phyloP scores from a whole-genome alignment of 1,140 invertebrate genomes.

The Hesperophylax magnus region DNA sequence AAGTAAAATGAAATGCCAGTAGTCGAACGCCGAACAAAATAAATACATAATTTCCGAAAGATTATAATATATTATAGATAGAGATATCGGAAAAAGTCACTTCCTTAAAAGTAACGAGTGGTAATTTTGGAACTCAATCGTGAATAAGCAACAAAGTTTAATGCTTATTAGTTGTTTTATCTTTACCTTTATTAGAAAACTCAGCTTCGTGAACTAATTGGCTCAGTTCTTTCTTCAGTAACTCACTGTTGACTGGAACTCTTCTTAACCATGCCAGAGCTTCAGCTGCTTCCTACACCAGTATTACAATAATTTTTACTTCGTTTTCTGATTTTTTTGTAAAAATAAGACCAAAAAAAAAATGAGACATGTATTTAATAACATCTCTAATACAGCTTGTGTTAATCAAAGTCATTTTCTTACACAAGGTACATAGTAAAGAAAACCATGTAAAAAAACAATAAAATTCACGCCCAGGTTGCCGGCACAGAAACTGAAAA shows the following conservation, averaged over 20 bases:
- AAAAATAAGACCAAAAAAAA: neutral
- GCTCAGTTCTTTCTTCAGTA: slow-evolving; percentile 26
- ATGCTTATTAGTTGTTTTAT: neutral
- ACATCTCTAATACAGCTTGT: no score
- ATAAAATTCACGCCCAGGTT: no score
- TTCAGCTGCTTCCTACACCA: slow-evolving; percentile 46
- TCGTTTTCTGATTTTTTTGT: neutral
- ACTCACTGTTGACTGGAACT: slow-evolving; percentile 11
- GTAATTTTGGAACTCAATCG: neutral
- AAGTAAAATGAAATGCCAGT: neutral
- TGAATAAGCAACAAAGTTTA: neutral
- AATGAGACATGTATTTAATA: no score
- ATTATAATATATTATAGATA: neutral
- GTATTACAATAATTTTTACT: neutral
- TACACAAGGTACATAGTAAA: no score
- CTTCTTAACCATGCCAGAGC: slow-evolving; percentile 48
- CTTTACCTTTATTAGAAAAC: neutral
- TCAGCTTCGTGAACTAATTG: slow-evolving; percentile 25
- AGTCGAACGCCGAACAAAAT: neutral
- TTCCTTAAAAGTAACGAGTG: neutral
- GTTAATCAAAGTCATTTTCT: no score
- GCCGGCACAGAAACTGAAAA: no score
- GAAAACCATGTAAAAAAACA: no score
- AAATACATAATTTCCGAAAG: neutral
- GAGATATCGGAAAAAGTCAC: neutral